phyloP scores from a whole-genome alignment of 2,113 vertebrate genomes.

The Centropus unirufus region DNA sequence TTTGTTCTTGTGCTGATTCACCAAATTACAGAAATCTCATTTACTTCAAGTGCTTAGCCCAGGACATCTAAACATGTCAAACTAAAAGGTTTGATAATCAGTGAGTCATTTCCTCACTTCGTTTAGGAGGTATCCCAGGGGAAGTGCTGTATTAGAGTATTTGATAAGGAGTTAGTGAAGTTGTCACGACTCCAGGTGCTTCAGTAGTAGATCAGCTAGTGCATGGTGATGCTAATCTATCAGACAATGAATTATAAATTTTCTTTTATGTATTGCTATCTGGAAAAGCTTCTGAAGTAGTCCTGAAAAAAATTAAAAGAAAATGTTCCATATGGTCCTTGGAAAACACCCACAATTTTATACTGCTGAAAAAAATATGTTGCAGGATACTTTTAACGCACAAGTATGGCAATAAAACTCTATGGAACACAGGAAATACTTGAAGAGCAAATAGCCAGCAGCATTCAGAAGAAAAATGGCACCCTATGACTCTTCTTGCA shows the following conservation, averaged over 20 bases:
- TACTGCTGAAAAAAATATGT: background rate
- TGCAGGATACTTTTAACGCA: background rate
- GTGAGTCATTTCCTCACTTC: constrained; percentile 1
- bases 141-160: background rate
- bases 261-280: background rate
- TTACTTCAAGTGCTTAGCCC: background rate
- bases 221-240: background rate
- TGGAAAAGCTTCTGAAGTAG: background rate
- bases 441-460: background rate
- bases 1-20: background rate
- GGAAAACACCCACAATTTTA: background rate
- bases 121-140: background rate
- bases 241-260: background rate
- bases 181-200: background rate
- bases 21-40: background rate
- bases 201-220: background rate
- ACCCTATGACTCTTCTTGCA: background rate
- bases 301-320: background rate
- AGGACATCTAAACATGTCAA: background rate
- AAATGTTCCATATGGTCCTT: background rate
- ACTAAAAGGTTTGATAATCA: background rate
- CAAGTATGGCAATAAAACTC: background rate
- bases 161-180: background rate
- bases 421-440: background rate
- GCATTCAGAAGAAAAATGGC: background rate